Percentiles rank a stretch among this genome's conserved stretches.
Conservation (phyloP, 2,113 vertebrate genomes). For the Rutilus rutilus region DNA sequence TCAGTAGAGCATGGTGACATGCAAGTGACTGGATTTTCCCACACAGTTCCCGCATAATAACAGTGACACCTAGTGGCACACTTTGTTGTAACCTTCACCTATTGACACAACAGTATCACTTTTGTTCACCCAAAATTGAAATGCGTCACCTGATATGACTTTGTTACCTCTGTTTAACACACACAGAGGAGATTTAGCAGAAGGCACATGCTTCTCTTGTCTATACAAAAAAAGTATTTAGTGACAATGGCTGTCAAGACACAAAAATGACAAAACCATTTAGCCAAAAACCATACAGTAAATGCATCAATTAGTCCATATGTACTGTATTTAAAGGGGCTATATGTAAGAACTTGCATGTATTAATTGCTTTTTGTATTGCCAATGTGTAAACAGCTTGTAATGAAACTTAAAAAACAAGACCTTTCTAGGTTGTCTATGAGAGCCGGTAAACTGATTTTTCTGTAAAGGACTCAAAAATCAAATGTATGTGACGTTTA, state of each 20-base stretch:
- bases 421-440: too few species aligned
- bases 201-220: background rate
- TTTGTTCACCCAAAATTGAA: background rate
- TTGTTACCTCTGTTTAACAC: background rate
- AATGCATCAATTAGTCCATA: background rate
- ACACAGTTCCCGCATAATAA: conserved; percentile 48
- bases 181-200: background rate
- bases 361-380: too few species aligned
- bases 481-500: too few species aligned
- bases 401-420: too few species aligned
- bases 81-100: background rate
- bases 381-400: too few species aligned
- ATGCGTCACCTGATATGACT: background rate
- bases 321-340: background rate
- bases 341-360: too few species aligned
- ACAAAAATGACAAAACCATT: background rate
- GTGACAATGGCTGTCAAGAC: background rate
- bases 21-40: too few species aligned
- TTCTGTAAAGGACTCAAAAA: too few species aligned
- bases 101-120: background rate
- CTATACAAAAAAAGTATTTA: background rate
- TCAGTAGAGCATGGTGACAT: too few species aligned
- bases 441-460: too few species aligned
- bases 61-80: conserved; percentile 72
- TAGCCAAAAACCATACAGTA: background rate